Percentiles rank a stretch among this genome's conserved stretches.
Conservation (phyloP, 2,888 invertebrate species). For the Thera britannica region DNA sequence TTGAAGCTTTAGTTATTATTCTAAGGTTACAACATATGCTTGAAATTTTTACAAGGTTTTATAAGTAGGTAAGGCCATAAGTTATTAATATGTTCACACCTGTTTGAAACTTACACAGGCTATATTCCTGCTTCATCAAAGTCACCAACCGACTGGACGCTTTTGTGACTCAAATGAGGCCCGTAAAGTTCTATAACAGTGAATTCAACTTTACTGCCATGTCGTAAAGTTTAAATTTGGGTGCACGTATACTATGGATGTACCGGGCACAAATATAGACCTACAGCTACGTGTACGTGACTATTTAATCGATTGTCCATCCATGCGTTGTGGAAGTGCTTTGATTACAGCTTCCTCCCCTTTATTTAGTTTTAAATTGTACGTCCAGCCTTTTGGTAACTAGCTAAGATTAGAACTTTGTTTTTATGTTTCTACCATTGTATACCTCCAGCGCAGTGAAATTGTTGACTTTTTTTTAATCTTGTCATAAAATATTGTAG, state of each 20-base stretch:
- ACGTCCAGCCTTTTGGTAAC: constrained; percentile 56
- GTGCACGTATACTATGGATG: constrained; percentile 10
- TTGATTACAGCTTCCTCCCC: constrained; percentile 78
- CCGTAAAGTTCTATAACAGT: constrained; percentile 9
- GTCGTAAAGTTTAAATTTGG: constrained; percentile 34
- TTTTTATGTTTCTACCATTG: neutral
- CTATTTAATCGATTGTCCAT: constrained; percentile 77
- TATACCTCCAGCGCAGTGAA: neutral
- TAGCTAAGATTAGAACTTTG: neutral
- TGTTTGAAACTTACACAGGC: constrained; percentile 4
- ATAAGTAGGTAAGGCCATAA: too few relatives aligned
- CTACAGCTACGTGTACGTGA: constrained; percentile 44
- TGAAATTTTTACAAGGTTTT: too few relatives aligned
- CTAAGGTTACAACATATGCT: too few relatives aligned
- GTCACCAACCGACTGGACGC: constrained; percentile 29
- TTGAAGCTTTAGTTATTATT: too few relatives aligned
- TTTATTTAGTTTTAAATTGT: constrained; percentile 76
- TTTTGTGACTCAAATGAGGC: constrained; percentile 32
- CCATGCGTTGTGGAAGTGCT: constrained; percentile 72
- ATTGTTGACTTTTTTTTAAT: too few relatives aligned
- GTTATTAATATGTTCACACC: constrained; percentile 1
- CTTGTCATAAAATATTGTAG: too few relatives aligned
- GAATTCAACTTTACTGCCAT: constrained; percentile 30
- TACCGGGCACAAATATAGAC: constrained; percentile 4
- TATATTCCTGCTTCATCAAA: constrained; percentile 30